Base-by-base conservation (phyloP, 2,888 invertebrate species). In the Plebejus anna region DNA sequence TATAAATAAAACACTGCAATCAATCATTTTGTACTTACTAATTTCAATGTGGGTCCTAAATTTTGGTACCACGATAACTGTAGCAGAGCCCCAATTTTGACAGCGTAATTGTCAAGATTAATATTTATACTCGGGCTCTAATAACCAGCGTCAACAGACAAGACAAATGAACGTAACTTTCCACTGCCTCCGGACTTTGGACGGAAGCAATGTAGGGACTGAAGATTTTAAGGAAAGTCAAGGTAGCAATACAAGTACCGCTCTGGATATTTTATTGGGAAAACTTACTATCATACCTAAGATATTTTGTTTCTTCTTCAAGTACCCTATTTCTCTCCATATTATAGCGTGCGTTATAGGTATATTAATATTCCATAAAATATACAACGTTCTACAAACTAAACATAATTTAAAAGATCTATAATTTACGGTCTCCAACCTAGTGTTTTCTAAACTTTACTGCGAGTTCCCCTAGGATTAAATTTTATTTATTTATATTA, bases 61-160 rank as follows among this genome's bases (percentile, higher is more conserved):
- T 32, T 16, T 66, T 66, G 1, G 66, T 32, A 36, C 11, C 28
- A 16, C 32, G 32, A 36, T 71, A 38, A 16, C 71, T 71, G 71
- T 42, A 16, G 38, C 38, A 5, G 51, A 16, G 22, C 42, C 42
- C 28, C 42, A 38, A 42, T 71, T n/a, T 71, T 71, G 38, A 42
- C 42, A 42, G 32, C 66, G 1, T 66, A 66, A 66, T 66, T 36
- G 66, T 66, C 32, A 66, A 66, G 66, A 66, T 66, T 66, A 66
- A 66, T 66, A 66, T 66, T 66, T 66, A 66, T 66, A 66, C 66
- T 32, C 32, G 11, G 13, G 11, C 70, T 36, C 42, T 71, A 71
- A 71, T 42, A 71, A 71, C 38, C 38, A 38, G 38, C 42, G 71
- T 71, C 71, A 42, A 71, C 71, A 71, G 71, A 71, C 42, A 71